Evolutionary conservation across 2,797 vertebrate genomes (phyloP).

Genomic region (Selene dorsalis): DNA sequence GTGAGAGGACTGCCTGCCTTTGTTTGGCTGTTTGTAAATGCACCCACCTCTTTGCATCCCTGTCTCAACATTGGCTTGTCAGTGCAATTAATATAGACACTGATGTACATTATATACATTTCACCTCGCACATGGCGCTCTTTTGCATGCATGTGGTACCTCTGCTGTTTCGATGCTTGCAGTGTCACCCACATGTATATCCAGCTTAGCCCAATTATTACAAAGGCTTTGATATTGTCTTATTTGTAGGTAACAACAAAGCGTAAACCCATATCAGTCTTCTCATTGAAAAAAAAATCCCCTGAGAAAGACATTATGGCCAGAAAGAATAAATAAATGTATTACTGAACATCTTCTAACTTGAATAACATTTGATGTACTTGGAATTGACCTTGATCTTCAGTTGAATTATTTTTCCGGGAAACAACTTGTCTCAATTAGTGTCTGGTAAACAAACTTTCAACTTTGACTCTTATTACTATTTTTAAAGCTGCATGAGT

Average conservation of each 20-base stretch:
- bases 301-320: conserved; percentile 28
- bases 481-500: conserved; percentile 15
- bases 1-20: conserved; percentile 62
- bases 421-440: conserved; percentile 39
- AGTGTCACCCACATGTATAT: neutral
- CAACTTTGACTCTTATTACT: conserved; percentile 35
- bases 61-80: neutral
- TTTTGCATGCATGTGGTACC: neutral
- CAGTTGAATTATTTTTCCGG: conserved; percentile 4
- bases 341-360: conserved; percentile 20
- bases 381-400: conserved; percentile 41
- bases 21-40: neutral
- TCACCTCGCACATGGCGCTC: neutral
- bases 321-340: conserved; percentile 27
- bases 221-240: conserved; percentile 31
- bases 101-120: neutral
- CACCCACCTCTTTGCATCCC: neutral
- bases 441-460: conserved; percentile 51
- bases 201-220: conserved; percentile 17
- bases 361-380: conserved; percentile 37
- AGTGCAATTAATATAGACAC: neutral
- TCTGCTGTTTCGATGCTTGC: conserved; percentile 7
- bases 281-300: conserved; percentile 29
- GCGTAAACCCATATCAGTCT: conserved; percentile 18
- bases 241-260: conserved; percentile 48